These are phyloP conservation scores for Oryzaephilus surinamensis DNA, from an alignment of 1,140 invertebrate genomes.

Conservation along the genomic window DNA sequence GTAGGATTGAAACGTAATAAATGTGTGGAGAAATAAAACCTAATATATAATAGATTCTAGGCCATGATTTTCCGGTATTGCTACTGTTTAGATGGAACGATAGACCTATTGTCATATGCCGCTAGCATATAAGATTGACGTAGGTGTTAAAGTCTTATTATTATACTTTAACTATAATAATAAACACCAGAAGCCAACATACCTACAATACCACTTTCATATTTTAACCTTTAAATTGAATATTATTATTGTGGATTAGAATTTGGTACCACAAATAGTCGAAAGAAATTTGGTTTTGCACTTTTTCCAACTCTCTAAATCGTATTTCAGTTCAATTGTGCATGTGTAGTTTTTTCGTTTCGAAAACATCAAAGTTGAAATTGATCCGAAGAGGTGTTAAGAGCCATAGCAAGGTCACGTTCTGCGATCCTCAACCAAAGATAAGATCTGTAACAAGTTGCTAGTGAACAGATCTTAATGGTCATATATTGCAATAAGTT, in stretches of 20 bases:
- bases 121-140: conserved; percentile 7
- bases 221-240: too few species aligned
- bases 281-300: too few species aligned
- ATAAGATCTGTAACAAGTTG: conserved; percentile 30
- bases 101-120: conserved; percentile 10
- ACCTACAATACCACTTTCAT: too few species aligned
- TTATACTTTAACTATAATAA: too few species aligned
- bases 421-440: conserved; percentile 23
- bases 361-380: conserved; percentile 14
- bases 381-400: conserved; percentile 28
- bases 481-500: conserved; percentile 25
- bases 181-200: too few species aligned
- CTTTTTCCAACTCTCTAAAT: too few species aligned
- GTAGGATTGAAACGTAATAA: background rate
- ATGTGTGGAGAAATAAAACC: conserved; percentile 1
- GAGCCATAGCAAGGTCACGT: conserved; percentile 29
- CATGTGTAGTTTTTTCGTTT: conserved; percentile 8
- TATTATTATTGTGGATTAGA: too few species aligned
- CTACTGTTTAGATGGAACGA: conserved; percentile 12
- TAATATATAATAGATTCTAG: conserved; percentile 11
- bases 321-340: too few species aligned
- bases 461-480: conserved; percentile 27
- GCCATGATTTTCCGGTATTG: conserved; percentile 11
- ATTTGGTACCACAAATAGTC: too few species aligned
- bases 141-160: too few species aligned